phyloP scores from a whole-genome alignment of 2,113 vertebrate species.

The Malaclemys terrapin region DNA sequence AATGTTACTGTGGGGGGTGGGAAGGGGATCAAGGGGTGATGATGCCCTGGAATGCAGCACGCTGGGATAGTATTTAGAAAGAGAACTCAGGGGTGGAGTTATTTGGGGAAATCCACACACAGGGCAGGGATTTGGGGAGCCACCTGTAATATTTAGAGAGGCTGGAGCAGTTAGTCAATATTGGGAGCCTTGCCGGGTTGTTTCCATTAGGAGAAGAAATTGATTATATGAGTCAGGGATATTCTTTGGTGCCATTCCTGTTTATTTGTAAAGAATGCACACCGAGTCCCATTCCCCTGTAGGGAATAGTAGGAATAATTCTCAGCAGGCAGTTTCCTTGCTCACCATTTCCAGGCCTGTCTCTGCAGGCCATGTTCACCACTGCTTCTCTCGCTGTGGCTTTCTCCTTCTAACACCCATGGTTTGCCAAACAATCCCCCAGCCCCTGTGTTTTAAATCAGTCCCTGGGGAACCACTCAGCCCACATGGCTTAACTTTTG shows the following conservation, averaged over 20 bases:
- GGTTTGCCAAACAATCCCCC: background rate
- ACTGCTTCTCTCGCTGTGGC: background rate
- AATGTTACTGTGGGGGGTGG: background rate
- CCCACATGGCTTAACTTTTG: background rate
- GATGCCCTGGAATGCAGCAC: background rate
- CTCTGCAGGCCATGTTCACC: background rate
- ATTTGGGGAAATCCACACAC: background rate
- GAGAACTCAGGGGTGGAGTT: background rate
- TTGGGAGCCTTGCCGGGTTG: background rate
- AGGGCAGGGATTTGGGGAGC: background rate
- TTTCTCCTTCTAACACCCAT: background rate
- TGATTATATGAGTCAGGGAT: background rate
- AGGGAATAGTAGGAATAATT: background rate
- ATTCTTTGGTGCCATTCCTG: background rate
- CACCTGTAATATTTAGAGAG: background rate
- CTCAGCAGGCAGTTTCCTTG: background rate
- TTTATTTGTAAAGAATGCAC: background rate
- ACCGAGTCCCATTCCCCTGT: background rate
- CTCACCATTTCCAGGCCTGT: background rate
- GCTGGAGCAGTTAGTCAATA: background rate
- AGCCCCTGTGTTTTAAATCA: background rate
- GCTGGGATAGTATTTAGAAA: background rate
- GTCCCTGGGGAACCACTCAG: background rate
- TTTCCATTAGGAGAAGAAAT: background rate
- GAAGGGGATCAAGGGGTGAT: background rate